Percentiles rank a stretch among this genome's conserved stretches.
phyloP scores from a whole-genome alignment of 1,140 invertebrate genomes.

The Saccostrea cuccullata region DNA sequence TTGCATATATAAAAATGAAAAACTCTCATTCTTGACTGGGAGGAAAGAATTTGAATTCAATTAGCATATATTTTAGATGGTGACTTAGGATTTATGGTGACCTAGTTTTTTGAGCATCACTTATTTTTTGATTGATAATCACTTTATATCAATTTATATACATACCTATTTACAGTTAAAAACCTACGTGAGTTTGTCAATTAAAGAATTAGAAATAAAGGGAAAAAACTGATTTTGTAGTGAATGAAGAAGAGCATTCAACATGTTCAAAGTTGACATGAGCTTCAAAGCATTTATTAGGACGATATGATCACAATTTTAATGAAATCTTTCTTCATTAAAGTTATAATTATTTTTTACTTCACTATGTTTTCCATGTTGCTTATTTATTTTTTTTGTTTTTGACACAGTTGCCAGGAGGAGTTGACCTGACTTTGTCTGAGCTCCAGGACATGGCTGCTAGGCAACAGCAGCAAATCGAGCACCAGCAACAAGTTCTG shows the following conservation, averaged over 20 bases:
- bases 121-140: neutral
- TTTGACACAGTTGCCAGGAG: conserved; percentile 86
- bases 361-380: too few relatives aligned
- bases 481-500: conserved; percentile 92
- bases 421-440: conserved; percentile 88
- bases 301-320: too few relatives aligned
- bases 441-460: conserved; percentile 97
- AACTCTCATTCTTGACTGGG: neutral
- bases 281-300: too few relatives aligned
- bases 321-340: too few relatives aligned
- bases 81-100: neutral
- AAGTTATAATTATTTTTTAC: too few relatives aligned
- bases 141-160: too few relatives aligned
- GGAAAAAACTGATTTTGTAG: too few relatives aligned
- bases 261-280: too few relatives aligned
- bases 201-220: too few relatives aligned
- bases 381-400: neutral
- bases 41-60: neutral
- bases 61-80: neutral
- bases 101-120: conserved; percentile 9
- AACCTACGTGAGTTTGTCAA: too few relatives aligned
- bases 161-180: too few relatives aligned
- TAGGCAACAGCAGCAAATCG: conserved; percentile 96
- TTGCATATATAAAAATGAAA: neutral
- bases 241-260: too few relatives aligned